Base-by-base conservation (phyloP, 2,797 vertebrate genomes). In the Eupleurogrammus muticus region DNA sequence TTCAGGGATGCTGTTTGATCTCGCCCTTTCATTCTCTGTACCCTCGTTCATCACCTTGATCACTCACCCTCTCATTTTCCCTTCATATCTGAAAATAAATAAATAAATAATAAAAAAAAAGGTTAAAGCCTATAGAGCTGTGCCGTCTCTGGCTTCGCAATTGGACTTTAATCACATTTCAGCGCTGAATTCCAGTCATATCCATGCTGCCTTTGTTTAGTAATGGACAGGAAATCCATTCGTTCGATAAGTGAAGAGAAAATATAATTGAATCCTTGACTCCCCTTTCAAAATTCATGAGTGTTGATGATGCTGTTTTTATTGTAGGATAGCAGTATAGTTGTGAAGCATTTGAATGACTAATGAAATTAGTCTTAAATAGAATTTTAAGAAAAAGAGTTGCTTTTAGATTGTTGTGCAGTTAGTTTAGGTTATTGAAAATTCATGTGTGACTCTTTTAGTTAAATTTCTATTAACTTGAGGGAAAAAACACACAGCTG, bases 1-100 rank as follows among this genome's bases (percentile, higher is more conserved):
- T 91, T 90, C 51, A 84, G 72, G 85, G 82, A 88, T 83, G 85
- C 66, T 3, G 54, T 89, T 87, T 88, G 84, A 90, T 86, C 75
- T 81, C 3, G 0, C 6, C 48, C 50, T 66, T 77, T 77, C 60
- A 75, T 87, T 84, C 49, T 72, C 47, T 52, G 52, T 63, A 46
- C 65, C 54, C 40, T 51, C 9, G 19, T 75, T 82, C 73, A 72
- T 70, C 69, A 81, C 73, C 60, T 62, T 20, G 7, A 62, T 81
- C 71, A n/a, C 53, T 46, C n/a, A n/a, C 24, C 12, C 28, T 48
- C 49, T 62, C 65, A 57, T 73, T 81, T 80, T 66, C 66, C 38
- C 34, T 44, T 71, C 40, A 50, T 49, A 66, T 55, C 35, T 52
- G 12, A 20, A 56, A 40, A 28, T 28, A 24, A 59, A 73, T 49